A percentile compares a stretch with the other conserved stretches of the same genome.
Evolutionary conservation across 2,113 vertebrate species (phyloP).

Genomic region (Athene cunicularia): DNA sequence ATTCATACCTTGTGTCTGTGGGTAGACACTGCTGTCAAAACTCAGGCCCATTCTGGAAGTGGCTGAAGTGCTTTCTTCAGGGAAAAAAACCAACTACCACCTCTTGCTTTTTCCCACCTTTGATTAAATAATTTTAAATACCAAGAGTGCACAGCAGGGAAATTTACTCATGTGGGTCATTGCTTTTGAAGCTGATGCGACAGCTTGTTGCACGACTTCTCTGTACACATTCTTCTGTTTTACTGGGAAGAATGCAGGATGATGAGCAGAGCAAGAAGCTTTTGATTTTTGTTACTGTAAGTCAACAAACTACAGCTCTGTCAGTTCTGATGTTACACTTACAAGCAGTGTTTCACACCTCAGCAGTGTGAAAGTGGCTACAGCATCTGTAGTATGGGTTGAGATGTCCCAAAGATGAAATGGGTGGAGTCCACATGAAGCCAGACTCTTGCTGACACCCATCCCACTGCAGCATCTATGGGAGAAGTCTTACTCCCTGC

Average conservation of each 20-base stretch:
- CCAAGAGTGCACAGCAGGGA: not conserved
- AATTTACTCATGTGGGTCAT: conserved; percentile 9
- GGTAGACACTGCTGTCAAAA: conserved; percentile 14
- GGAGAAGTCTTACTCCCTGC: not conserved
- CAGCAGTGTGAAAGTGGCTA: not conserved
- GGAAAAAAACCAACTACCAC: not conserved
- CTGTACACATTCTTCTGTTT: not conserved
- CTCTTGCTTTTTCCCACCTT: not conserved
- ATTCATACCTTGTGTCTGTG: conserved; percentile 30
- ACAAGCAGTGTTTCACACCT: not conserved
- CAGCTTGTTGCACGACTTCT: conserved; percentile 33
- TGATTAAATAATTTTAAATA: conserved; percentile 35
- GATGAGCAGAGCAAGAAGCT: not conserved
- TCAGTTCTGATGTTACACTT: not conserved
- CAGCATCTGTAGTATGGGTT: not conserved
- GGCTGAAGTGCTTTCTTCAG: conserved; percentile 6
- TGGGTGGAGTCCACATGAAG: not conserved
- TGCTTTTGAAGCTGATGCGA: not conserved
- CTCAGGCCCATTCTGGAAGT: not conserved
- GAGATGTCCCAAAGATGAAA: not conserved
- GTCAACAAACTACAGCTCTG: not conserved
- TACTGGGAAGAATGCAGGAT: not conserved
- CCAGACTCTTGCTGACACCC: not conserved
- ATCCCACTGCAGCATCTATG: not conserved
- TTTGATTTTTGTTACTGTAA: not conserved